Evolutionary conservation across 2,797 vertebrate genomes (phyloP).

Genomic region (Adrianichthys oophorus): DNA sequence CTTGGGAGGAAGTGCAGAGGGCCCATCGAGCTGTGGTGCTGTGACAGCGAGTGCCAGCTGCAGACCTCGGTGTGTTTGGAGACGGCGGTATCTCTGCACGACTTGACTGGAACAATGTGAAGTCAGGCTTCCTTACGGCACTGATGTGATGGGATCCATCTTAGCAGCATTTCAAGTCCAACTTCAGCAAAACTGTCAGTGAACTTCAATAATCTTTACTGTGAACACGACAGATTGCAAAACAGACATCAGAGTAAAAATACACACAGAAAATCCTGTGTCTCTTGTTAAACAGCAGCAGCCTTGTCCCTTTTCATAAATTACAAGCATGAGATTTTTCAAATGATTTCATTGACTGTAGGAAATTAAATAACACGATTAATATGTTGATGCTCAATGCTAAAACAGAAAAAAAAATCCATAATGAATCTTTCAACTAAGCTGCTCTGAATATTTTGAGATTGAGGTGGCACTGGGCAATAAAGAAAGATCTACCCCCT

Average conservation of each 20-base stretch:
- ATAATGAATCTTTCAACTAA: too few species aligned
- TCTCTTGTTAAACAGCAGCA: constrained; percentile 20
- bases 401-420: too few species aligned
- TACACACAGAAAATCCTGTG: constrained; percentile 15
- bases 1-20: constrained; percentile 29
- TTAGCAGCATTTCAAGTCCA: constrained; percentile 54
- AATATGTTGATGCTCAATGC: too few species aligned
- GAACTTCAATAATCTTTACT: constrained; percentile 58
- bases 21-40: constrained; percentile 61
- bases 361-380: too few species aligned
- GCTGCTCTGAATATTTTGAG: too few species aligned
- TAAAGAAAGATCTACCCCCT: too few species aligned
- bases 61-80: constrained; percentile 51
- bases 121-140: constrained; percentile 53
- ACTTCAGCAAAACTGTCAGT: constrained; percentile 61
- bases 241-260: constrained; percentile 37
- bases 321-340: neutral
- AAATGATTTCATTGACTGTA: too few species aligned
- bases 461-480: too few species aligned
- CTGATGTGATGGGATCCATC: constrained; percentile 54
- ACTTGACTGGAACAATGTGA: constrained; percentile 62
- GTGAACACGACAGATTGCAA: constrained; percentile 51
- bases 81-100: constrained; percentile 45
- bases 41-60: constrained; percentile 62
- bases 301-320: constrained; percentile 2